A percentile compares a stretch with the other conserved stretches of the same genome.
Evolutionary conservation across 2,113 vertebrate genomes (phyloP).

Genomic region (Furnarius figulus): DNA sequence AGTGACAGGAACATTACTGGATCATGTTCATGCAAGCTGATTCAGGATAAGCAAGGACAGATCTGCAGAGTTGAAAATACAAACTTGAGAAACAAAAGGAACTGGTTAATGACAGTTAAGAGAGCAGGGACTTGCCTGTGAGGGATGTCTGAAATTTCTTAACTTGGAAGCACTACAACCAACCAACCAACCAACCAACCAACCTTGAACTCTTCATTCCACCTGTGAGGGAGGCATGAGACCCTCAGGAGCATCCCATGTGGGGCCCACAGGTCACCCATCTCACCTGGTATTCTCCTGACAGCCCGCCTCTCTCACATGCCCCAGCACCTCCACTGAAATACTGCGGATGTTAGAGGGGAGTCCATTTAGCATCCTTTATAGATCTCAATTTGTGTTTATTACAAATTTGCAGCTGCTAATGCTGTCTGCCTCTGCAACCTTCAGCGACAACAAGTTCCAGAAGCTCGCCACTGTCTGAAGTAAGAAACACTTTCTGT

Average conservation of each 20-base stretch:
- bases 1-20: background rate
- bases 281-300: background rate
- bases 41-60: background rate
- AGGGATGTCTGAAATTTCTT: background rate
- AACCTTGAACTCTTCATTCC: background rate
- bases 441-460: background rate
- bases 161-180: background rate
- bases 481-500: background rate
- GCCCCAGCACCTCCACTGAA: accelerated
- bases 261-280: background rate
- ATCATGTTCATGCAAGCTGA: background rate
- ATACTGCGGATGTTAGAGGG: background rate
- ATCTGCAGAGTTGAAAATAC: background rate
- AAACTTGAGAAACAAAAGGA: background rate
- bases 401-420: background rate
- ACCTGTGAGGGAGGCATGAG: background rate
- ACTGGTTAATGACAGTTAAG: background rate
- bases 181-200: background rate
- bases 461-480: background rate
- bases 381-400: background rate
- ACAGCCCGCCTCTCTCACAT: background rate
- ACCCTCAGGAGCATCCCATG: background rate
- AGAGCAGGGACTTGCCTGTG: accelerated
- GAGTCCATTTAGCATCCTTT: background rate
- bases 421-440: background rate